phyloP scores from a whole-genome alignment of 2,113 vertebrate species.

The Callithrix jacchus region DNA sequence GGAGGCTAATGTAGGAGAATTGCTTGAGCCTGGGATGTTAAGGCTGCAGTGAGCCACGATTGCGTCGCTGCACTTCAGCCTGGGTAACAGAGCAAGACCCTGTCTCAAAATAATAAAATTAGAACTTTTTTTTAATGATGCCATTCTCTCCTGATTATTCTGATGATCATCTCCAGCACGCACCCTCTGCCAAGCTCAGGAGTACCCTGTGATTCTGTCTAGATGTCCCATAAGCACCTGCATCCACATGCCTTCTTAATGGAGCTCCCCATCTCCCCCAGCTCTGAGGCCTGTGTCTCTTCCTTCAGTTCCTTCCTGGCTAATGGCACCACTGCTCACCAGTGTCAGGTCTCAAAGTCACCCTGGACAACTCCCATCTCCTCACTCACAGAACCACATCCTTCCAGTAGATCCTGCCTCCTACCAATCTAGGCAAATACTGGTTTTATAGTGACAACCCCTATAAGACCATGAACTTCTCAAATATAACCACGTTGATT shows the following conservation, averaged over 20 bases:
- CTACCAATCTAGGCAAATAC: background rate
- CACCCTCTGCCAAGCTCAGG: background rate
- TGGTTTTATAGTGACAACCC: background rate
- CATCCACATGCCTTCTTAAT: background rate
- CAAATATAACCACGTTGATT: background rate
- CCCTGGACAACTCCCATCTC: background rate
- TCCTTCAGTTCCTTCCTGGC: background rate
- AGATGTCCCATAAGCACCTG: background rate
- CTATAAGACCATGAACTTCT: background rate
- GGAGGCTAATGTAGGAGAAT: too few relatives aligned
- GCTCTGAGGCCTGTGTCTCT: background rate
- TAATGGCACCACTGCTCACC: background rate
- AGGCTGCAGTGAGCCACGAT: too few relatives aligned
- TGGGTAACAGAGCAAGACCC: too few relatives aligned
- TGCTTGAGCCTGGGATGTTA: too few relatives aligned
- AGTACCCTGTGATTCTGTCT: background rate
- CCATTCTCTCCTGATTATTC: too few relatives aligned
- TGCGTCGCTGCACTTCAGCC: too few relatives aligned
- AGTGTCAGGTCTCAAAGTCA: background rate
- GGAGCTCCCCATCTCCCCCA: background rate
- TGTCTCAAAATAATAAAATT: too few relatives aligned
- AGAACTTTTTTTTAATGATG: too few relatives aligned
- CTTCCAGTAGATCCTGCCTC: background rate
- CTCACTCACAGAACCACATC: background rate
- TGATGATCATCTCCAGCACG: background rate